Conservation (phyloP, 2,797 vertebrate species). For the Xenops minutus region DNA sequence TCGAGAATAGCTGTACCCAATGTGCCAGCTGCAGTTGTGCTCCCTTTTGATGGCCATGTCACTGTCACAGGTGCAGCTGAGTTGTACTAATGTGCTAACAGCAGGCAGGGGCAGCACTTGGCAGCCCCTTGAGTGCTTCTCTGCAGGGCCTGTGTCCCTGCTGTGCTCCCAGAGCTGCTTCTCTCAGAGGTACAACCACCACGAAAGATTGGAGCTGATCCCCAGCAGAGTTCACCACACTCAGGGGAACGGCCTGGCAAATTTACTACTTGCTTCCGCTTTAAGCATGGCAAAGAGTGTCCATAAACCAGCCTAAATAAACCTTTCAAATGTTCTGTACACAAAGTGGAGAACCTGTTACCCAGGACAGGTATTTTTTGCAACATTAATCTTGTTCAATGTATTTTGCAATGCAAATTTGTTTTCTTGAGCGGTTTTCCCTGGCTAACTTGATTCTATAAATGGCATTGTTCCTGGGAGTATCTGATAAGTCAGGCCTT, state of each 20-base stretch:
- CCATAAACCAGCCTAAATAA: neutral
- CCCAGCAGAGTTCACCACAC: neutral
- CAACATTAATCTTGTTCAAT: neutral
- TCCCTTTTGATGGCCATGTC: neutral
- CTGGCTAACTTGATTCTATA: neutral
- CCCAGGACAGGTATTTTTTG: neutral
- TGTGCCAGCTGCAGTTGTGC: neutral
- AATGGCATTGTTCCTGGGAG: neutral
- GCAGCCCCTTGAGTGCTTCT: neutral
- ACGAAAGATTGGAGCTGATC: neutral
- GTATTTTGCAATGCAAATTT: neutral
- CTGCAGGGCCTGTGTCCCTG: neutral
- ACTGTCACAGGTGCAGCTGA: neutral
- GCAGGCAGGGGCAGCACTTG: neutral
- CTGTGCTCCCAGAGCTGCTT: neutral
- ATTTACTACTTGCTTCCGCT: neutral
- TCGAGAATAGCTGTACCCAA: neutral
- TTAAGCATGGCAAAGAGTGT: neutral
- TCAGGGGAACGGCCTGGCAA: neutral
- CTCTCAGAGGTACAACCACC: neutral
- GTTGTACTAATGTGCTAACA: neutral
- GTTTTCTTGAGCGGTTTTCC: neutral
- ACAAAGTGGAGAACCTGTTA: neutral
- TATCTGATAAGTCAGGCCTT: neutral
- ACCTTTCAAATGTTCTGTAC: neutral